These are phyloP conservation scores for Pyrocephalus nanus DNA, from an alignment of 2,797 vertebrate species.

Conservation along the genomic window DNA sequence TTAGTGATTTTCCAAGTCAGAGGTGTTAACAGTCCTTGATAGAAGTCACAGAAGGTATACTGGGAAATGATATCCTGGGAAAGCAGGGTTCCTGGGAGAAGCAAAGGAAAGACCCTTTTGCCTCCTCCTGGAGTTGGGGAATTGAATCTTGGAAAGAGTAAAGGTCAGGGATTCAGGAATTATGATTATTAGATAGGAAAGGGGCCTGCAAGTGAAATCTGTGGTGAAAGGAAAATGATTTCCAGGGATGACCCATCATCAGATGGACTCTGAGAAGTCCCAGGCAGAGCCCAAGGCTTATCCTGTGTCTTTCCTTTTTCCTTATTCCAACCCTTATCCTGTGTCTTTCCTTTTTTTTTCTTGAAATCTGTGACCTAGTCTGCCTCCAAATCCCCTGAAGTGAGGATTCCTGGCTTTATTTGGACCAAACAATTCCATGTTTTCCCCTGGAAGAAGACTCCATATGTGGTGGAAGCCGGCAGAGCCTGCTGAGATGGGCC, in stretches of 20 bases:
- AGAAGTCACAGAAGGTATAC: neutral
- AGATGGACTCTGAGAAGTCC: neutral
- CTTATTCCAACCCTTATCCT: neutral
- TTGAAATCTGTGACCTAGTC: neutral
- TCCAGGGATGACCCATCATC: neutral
- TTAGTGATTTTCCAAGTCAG: neutral
- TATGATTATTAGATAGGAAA: neutral
- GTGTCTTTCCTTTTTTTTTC: neutral
- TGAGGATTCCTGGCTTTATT: neutral
- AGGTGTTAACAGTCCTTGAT: neutral
- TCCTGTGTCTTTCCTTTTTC: no score
- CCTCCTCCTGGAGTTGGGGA: accelerated
- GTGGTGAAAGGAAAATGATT: neutral
- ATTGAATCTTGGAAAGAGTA: neutral
- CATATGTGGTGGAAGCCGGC: neutral
- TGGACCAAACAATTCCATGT: neutral
- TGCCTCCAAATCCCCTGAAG: neutral
- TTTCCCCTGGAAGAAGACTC: neutral
- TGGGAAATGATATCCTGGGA: neutral
- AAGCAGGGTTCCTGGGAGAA: neutral
- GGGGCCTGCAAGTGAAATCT: neutral
- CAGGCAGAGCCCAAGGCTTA: neutral
- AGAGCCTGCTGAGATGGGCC: neutral
- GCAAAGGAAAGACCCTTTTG: neutral
- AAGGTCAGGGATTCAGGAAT: neutral